Conservation (phyloP, 1,140 invertebrate genomes). For the Heliothis subflexa region DNA sequence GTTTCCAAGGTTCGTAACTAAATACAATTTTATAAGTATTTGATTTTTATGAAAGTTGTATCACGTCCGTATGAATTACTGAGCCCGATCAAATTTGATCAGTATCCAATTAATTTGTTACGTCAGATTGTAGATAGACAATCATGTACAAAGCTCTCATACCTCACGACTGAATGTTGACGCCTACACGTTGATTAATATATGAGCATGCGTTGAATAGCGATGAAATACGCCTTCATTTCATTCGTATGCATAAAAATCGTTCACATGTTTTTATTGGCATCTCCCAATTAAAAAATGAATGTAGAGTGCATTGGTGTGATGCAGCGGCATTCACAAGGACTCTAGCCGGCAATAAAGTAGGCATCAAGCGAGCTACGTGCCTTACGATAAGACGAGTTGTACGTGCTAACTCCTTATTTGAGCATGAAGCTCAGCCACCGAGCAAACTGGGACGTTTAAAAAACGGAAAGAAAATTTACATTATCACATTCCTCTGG, state of each 20-base stretch:
- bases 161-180: background rate
- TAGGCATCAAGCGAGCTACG: slow-evolving; percentile 72
- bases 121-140: slow-evolving; percentile 34
- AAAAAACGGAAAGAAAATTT: slow-evolving; percentile 53
- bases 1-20: background rate
- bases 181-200: slow-evolving; percentile 5
- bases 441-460: slow-evolving; percentile 51
- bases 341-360: slow-evolving; percentile 66
- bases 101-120: slow-evolving; percentile 41
- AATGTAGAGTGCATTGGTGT: slow-evolving; percentile 53
- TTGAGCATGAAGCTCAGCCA: slow-evolving; percentile 55
- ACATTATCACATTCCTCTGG: slow-evolving; percentile 55
- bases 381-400: slow-evolving; percentile 62
- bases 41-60: slow-evolving; percentile 32
- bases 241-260: slow-evolving; percentile 27
- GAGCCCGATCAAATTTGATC: slow-evolving; percentile 34
- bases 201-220: background rate
- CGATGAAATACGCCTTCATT: slow-evolving; percentile 1
- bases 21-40: slow-evolving; percentile 3
- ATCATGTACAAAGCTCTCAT: slow-evolving; percentile 30
- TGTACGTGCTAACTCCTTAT: slow-evolving; percentile 68
- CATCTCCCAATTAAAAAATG: slow-evolving; percentile 54
- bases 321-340: slow-evolving; percentile 63
- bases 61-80: slow-evolving; percentile 39
- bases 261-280: slow-evolving; percentile 49